phyloP scores from a whole-genome alignment of 2,888 invertebrate species.

The Hydrotaea cyrtoneurina region DNA sequence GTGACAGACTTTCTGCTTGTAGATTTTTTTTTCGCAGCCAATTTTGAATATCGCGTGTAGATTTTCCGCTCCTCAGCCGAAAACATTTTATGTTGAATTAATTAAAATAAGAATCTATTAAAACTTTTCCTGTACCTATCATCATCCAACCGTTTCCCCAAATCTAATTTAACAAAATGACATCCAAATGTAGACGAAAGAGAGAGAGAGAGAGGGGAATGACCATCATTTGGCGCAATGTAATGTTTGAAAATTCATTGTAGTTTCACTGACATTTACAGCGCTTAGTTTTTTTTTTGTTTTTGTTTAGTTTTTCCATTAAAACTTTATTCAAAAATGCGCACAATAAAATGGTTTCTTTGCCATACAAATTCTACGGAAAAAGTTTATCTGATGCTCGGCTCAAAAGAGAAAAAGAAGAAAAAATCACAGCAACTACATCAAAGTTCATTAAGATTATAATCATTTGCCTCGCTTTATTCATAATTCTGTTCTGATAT shows the following conservation, averaged over 20 bases:
- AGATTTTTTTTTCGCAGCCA: too few species aligned
- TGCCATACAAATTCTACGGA: neutral
- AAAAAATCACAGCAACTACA: neutral
- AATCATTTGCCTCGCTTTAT: slow-evolving; percentile 15
- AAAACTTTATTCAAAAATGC: slow-evolving; percentile 16
- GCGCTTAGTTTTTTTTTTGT: slow-evolving; percentile 25
- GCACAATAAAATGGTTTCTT: neutral
- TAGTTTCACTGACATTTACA: neutral
- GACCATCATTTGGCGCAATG: neutral
- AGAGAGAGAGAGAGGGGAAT: neutral
- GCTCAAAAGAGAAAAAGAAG: neutral
- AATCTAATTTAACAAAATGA: neutral
- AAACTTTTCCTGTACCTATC: slow-evolving; percentile 17
- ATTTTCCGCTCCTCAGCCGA: too few species aligned
- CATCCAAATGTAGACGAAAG: neutral
- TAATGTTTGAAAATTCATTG: slow-evolving; percentile 18
- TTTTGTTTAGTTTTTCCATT: slow-evolving; percentile 25
- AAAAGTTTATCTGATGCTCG: neutral
- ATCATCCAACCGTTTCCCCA: slow-evolving; percentile 14
- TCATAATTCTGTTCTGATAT: neutral
- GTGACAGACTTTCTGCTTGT: too few species aligned
- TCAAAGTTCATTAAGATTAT: slow-evolving; percentile 33
- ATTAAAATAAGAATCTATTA: slow-evolving; percentile 28
- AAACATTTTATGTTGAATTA: neutral
- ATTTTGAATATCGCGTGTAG: too few species aligned